Evolutionary conservation across 2,113 vertebrate species (phyloP).

Genomic region (Eulemur macaco): DNA sequence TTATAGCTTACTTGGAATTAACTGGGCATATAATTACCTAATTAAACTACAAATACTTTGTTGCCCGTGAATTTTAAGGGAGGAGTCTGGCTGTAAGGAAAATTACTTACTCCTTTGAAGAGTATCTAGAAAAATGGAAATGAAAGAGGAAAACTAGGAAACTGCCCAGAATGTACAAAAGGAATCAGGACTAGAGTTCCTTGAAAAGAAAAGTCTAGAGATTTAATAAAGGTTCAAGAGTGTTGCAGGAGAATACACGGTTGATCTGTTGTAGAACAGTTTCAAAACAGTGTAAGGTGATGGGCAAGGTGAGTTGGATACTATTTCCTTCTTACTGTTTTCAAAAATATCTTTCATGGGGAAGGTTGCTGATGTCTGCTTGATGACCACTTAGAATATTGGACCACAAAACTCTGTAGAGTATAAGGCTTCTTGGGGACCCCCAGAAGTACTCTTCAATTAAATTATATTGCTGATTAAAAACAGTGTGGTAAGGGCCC

Average conservation of each 20-base stretch:
- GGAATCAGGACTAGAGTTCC: neutral
- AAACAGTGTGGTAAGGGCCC: neutral
- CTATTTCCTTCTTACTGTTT: neutral
- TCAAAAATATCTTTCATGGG: neutral
- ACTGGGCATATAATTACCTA: neutral
- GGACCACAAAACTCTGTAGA: neutral
- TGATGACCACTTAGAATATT: neutral
- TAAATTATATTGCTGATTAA: neutral
- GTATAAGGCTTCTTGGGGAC: neutral
- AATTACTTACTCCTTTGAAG: neutral
- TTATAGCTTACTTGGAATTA: neutral
- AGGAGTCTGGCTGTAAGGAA: neutral
- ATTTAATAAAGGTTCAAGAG: neutral
- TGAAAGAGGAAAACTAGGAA: neutral
- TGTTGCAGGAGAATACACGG: neutral
- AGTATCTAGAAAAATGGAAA: neutral
- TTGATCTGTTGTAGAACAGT: conserved; percentile 9
- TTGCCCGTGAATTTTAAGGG: neutral
- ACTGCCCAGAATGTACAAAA: neutral
- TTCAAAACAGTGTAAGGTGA: neutral
- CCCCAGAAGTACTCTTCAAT: neutral
- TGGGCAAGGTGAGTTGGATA: neutral
- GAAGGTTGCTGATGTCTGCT: neutral
- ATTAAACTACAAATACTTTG: neutral
- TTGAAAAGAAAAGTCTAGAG: neutral